phyloP scores from a whole-genome alignment of 2,888 invertebrate species.

The Idaea aversata region DNA sequence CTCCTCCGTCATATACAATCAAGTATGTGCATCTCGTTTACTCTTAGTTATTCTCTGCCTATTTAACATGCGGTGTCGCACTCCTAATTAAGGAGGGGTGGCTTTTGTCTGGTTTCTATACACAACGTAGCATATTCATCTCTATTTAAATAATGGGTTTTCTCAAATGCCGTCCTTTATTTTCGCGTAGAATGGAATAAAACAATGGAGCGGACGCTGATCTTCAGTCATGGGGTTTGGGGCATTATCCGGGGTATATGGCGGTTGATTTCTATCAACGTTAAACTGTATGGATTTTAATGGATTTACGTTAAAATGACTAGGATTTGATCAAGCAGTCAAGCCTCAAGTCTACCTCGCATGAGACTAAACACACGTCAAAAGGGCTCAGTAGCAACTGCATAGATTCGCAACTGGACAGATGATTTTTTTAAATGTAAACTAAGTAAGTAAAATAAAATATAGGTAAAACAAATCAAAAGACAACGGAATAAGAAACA shows the following conservation, averaged over 20 bases:
- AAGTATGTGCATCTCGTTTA: background rate
- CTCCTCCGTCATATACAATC: too few species aligned
- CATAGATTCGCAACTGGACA: too few species aligned
- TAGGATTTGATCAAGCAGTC: too few species aligned
- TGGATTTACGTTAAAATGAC: background rate
- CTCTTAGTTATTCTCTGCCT: background rate
- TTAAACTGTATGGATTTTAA: background rate
- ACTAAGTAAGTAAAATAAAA: too few species aligned
- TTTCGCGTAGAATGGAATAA: slow-evolving; percentile 26
- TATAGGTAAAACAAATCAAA: too few species aligned
- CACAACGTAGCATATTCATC: slow-evolving; percentile 36
- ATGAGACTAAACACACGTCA: too few species aligned
- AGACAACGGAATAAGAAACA: too few species aligned
- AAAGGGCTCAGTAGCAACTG: too few species aligned
- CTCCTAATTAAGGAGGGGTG: slow-evolving; percentile 12
- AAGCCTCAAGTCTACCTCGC: too few species aligned
- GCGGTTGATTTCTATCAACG: background rate
- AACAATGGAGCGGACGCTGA: slow-evolving; percentile 21
- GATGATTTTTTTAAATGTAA: too few species aligned
- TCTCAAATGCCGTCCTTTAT: slow-evolving; percentile 33
- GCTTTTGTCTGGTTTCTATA: slow-evolving; percentile 20
- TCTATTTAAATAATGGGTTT: slow-evolving; percentile 40
- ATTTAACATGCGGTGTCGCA: background rate
- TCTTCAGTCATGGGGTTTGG: slow-evolving; percentile 5
- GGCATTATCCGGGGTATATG: background rate